phyloP scores from a whole-genome alignment of 1,140 invertebrate genomes.

The Proales similis region DNA sequence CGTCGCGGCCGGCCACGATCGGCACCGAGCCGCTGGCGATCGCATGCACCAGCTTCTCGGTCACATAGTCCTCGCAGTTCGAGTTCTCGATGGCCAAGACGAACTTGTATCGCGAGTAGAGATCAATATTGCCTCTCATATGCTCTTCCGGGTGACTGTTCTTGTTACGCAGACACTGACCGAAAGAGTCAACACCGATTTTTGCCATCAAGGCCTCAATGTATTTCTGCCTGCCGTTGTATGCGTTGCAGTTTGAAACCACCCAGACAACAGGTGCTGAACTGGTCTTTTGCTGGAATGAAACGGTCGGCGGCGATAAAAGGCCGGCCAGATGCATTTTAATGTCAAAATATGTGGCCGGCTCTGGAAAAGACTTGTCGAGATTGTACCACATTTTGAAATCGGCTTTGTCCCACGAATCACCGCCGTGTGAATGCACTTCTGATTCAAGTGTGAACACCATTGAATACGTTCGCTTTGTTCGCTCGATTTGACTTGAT shows the following conservation, averaged over 20 bases:
- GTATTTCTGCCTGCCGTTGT: slow-evolving; percentile 20
- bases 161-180: slow-evolving; percentile 32
- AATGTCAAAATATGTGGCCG: slow-evolving; percentile 33
- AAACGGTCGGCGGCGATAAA: neutral
- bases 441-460: slow-evolving; percentile 32
- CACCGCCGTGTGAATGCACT: slow-evolving; percentile 19
- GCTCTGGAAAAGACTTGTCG: slow-evolving; percentile 20
- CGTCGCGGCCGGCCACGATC: slow-evolving; percentile 3
- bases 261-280: slow-evolving; percentile 22
- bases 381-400: slow-evolving; percentile 38
- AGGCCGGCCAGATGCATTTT: slow-evolving; percentile 16
- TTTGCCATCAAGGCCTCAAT: slow-evolving; percentile 11
- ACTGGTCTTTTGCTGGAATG: slow-evolving; percentile 8
- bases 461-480: slow-evolving; percentile 27
- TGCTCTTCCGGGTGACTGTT: slow-evolving; percentile 14
- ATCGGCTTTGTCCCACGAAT: slow-evolving; percentile 22
- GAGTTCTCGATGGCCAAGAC: slow-evolving; percentile 38
- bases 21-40: slow-evolving; percentile 20
- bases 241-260: slow-evolving; percentile 27
- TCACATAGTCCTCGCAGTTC: slow-evolving; percentile 36
- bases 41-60: slow-evolving; percentile 31
- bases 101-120: slow-evolving; percentile 35
- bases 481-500: no score
- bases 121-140: slow-evolving; percentile 35
- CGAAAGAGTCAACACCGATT: slow-evolving; percentile 22